A percentile compares a stretch with the other conserved stretches of the same genome.
Conservation (phyloP, 1,140 invertebrate species). For the Nasonia vitripennis region DNA sequence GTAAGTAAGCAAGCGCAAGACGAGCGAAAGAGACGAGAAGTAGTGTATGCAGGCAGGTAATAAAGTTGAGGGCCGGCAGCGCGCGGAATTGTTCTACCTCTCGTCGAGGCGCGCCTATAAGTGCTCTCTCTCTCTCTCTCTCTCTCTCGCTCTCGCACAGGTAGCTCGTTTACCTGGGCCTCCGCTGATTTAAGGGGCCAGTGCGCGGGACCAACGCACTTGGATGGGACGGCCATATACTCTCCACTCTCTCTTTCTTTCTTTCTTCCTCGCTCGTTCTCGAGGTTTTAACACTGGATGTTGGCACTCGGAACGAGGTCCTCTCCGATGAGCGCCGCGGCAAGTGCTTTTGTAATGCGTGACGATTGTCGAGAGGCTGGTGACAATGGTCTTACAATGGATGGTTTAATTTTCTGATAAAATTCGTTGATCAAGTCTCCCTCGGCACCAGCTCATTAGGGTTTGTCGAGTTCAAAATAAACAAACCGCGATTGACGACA, state of each 20-base stretch:
- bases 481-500: too few relatives aligned
- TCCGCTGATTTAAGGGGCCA: constrained; percentile 23
- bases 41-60: background rate
- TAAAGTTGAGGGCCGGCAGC: constrained; percentile 16
- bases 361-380: background rate
- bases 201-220: background rate
- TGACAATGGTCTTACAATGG: too few relatives aligned
- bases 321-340: background rate
- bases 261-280: background rate
- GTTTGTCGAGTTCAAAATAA: too few relatives aligned
- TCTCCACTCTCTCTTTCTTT: background rate
- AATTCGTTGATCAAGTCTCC: background rate
- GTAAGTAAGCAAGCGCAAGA: background rate
- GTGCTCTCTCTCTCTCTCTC: background rate
- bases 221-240: background rate
- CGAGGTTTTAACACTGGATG: background rate
- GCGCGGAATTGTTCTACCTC: constrained; percentile 16
- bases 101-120: background rate
- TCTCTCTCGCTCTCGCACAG: background rate
- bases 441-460: too few relatives aligned
- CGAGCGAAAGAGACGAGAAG: background rate
- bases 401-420: background rate
- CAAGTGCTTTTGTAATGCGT: background rate
- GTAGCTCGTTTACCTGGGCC: constrained; percentile 43
- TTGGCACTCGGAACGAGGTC: background rate